Evolutionary conservation across 2,888 invertebrate genomes (phyloP).

Genomic region (Camponotus fellah): DNA sequence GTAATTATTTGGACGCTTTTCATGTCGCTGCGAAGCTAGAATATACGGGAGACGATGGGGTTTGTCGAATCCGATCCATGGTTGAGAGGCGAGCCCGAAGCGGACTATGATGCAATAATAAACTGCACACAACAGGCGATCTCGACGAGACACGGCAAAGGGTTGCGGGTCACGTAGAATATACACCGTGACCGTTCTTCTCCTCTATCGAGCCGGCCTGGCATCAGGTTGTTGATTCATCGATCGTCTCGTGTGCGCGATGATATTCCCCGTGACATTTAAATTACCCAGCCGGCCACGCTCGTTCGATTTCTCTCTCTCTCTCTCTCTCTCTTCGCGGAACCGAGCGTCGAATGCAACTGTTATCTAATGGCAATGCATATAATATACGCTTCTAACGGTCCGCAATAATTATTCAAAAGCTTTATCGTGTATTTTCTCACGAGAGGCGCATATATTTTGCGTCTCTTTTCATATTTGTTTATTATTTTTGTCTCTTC

Average conservation of each 20-base stretch:
- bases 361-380: constrained; percentile 29
- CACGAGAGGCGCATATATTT: background rate
- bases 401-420: background rate
- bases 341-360: constrained; percentile 13
- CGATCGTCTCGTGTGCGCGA: constrained; percentile 31
- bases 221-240: constrained; percentile 48
- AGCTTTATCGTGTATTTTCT: background rate
- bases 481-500: background rate
- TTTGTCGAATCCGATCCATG: constrained; percentile 5
- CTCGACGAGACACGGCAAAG: constrained; percentile 33
- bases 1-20: background rate
- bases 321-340: constrained; percentile 13
- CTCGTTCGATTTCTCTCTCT: constrained; percentile 12
- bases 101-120: constrained; percentile 27
- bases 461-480: background rate
- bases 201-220: constrained; percentile 20
- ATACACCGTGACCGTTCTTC: constrained; percentile 35
- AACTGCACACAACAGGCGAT: constrained; percentile 20
- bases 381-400: background rate
- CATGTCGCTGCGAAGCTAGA: background rate
- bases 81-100: constrained; percentile 13
- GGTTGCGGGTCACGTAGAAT: constrained; percentile 42
- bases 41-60: constrained; percentile 9
- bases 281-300: constrained; percentile 4
- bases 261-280: constrained; percentile 50